These are phyloP conservation scores for Tapirus terrestris DNA, from an alignment of 2,113 vertebrate species.

Conservation along the genomic window DNA sequence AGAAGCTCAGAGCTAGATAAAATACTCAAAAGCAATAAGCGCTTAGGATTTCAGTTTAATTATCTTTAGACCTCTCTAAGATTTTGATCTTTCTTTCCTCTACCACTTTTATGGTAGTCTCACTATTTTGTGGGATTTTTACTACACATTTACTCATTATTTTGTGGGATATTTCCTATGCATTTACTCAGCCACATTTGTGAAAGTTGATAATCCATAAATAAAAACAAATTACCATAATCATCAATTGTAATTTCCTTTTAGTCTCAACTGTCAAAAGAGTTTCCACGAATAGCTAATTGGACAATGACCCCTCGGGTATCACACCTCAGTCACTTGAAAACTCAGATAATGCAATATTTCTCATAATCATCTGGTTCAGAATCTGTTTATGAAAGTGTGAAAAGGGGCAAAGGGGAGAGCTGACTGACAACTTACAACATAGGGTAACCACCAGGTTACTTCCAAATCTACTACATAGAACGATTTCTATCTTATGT, in stretches of 20 bases:
- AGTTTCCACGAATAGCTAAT: conserved; percentile 23
- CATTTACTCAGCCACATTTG: conserved; percentile 12
- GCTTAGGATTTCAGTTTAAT: not conserved
- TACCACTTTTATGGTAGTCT: not conserved
- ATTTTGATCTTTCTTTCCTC: not conserved
- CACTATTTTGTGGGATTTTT: not conserved
- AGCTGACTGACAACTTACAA: not conserved
- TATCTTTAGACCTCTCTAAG: not conserved
- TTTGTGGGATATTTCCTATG: not conserved
- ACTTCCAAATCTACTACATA: not conserved
- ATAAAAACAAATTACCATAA: conserved; percentile 52
- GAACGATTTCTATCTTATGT: not conserved
- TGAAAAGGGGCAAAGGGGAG: too few relatives aligned
- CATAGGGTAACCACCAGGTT: not conserved
- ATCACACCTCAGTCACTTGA: not conserved
- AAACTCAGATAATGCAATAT: not conserved
- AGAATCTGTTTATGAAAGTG: not conserved
- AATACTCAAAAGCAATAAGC: conserved; percentile 32
- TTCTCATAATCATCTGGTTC: not conserved
- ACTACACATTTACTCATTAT: not conserved
- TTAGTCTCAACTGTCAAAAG: not conserved
- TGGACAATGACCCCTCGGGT: not conserved
- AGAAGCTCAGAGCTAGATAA: conserved; percentile 13
- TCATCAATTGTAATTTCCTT: conserved; percentile 23
- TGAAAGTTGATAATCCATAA: not conserved